A percentile compares a stretch with the other conserved stretches of the same genome.
These are phyloP conservation scores for Anniella stebbinsi DNA, from an alignment of 2,797 vertebrate species.

Conservation along the genomic window DNA sequence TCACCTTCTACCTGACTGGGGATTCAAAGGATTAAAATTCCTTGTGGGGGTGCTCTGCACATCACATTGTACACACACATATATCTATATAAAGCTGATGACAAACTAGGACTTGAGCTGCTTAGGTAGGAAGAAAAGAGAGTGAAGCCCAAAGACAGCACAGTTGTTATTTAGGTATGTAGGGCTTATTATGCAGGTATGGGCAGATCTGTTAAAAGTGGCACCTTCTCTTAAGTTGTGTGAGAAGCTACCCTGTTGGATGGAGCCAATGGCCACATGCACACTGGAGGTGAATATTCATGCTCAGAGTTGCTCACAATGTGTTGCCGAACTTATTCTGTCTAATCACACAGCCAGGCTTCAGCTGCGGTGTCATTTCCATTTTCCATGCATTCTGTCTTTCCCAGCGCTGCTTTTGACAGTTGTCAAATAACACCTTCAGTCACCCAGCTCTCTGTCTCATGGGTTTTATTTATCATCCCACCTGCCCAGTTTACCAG, in stretches of 20 bases:
- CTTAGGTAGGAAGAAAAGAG: background rate
- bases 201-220: background rate
- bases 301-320: background rate
- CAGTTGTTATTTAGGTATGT: background rate
- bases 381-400: constrained; percentile 19
- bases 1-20: background rate
- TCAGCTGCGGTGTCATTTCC: background rate
- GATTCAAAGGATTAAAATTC: background rate
- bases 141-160: constrained; percentile 13
- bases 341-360: background rate
- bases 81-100: constrained; percentile 20
- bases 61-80: background rate
- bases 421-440: constrained; percentile 14
- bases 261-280: background rate
- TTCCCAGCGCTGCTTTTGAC: constrained; percentile 24
- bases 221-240: constrained; percentile 18
- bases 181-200: background rate
- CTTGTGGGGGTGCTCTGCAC: background rate
- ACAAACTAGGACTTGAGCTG: background rate
- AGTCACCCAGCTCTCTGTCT: background rate
- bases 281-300: background rate
- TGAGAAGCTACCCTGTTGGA: background rate
- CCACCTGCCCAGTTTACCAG: background rate
- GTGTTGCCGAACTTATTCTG: background rate
- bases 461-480: background rate